Base-by-base conservation (phyloP, 2,113 vertebrate species). In the Clarias batrachus region DNA sequence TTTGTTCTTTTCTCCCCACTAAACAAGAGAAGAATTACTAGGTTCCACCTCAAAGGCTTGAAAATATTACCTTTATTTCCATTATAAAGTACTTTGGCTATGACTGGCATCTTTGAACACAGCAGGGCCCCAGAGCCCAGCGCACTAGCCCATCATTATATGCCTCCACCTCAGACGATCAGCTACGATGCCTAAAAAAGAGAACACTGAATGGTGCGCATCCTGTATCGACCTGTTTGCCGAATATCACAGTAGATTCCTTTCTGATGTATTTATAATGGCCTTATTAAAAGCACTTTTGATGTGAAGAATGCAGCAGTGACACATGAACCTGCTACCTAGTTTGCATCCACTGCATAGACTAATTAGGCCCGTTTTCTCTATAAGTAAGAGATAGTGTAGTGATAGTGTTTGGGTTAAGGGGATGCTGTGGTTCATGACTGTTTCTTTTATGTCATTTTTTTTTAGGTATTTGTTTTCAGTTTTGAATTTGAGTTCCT, bases 221-320 rank as follows among this genome's bases (percentile, higher is more conserved):
- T 95, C 94, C 95, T 95, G 94, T 94, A 94, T 96, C 94, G 95
- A 95, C 94, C 93, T 95, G 94, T 94, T 95, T 95, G 92, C 92
- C 92, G 94, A 94, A 95, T 94, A 94, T 91, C 91, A 92, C 90
- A 96, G 93, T 92, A 91, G 91, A 91, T 93, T 93, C 86, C 94
- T 95, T 90, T 95, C 93, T 94, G 93, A 95, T 95, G 92, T 94
- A 94, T 96, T 94, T 95, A 94, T 94, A 94, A 95, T 95, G 92
- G 92, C 89, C 93, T 95, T 93, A 95, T 96, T 95, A 95, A 94
- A 95, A 93, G 89, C 71, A 84, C 89, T 88, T 96, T 95, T 95
- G 94, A 96, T 95, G 92, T 92, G 89, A 93, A 92, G 93, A 94
- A 93, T 93, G 91, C 92, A 95, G 92, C 93, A 94, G 93, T 91